Base-by-base conservation (phyloP, 2,888 invertebrate genomes). In the Seladonia tumulorum region DNA sequence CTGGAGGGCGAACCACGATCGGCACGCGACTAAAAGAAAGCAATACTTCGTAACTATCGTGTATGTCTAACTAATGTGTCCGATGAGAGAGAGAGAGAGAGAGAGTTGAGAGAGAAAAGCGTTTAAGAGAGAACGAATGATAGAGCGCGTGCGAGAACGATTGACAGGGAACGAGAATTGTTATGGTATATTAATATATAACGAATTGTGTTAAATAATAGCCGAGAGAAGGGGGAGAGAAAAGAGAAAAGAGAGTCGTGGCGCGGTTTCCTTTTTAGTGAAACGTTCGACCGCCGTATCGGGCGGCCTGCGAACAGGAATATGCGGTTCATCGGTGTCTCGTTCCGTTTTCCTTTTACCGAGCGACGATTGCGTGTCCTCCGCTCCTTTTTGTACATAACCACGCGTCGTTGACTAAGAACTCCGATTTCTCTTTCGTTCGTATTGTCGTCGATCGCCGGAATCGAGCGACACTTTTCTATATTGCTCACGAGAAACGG, bases 1-100 rank as follows among this genome's bases (percentile, higher is more conserved):
- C 73, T 63, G 82, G 60, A 74, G 75, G 83, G 71, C 87, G 87
- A 88, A 79, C 86, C 90, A 90, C 87, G 90, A 96, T 96, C 96
- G 89, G 88, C 88, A 84, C 87, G 89, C 85, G 90, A 89, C 87
- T 91, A 91, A 97, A 96, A 97, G 96, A 96, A 97, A 97, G 97
- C 97, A 97, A 97, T 97, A 97, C 97, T 96, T 96, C 96, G 96
- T 97, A 97, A 96, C 96, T 96, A 94, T 91, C 91, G 91, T 93
- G 90, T 92, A 90, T 90, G 92, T 92, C 87, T 91, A 88, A 81
- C 35, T 83, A 86, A 90, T 68, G 70, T 49, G 87, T 74, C 63
- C 75, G 79, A 79, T 70, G 81, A 80, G 76, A 81, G 39, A 53
- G 35, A 29, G 57, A 39, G 49, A 16, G 49, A 73, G 57, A 22